Evolutionary conservation across 2,888 invertebrate species (phyloP), one percentile per base, ranked within the genome.

Genomic region (Abrostola triplasia): DNA sequence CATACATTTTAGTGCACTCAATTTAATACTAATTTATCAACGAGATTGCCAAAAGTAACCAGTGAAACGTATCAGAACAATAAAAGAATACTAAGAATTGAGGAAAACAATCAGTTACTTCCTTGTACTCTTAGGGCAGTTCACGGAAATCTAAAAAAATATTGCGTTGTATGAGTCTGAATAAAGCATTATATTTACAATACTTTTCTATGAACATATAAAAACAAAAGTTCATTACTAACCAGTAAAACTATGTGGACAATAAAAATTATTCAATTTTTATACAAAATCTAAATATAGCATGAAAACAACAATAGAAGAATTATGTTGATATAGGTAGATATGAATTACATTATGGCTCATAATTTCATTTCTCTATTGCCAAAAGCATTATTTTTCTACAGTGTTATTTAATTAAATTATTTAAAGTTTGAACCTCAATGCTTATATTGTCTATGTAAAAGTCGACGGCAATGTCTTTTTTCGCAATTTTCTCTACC

Each of bases 91-190:
- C 59, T 68, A 65, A 59, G 69, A 74, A 71, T 79, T 71, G 74
- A 64, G 77, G 70, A 82, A 84, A 87, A 84, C 79, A 79, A 83
- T 79, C 69, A 59, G 70, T 65, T 64, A 77, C 71, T 82, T 78
- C 71, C 77, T 73, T 62, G 56, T 74, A 67, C 65, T 72, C 63
- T 83, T 79, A 76, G 70, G 73, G 70, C 74, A 78, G 78, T 79
- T 84, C 79, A 74, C 77, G 67, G 76, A 77, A 73, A 71, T 60
- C 62, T 57, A 59, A 54, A 64, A 65, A 76, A 80, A 78, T 79
- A 76, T 50, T 40, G 44, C 51, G 50, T 52, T 56, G 38, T 49
- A 44, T 61, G 47, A 24, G 5, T 9, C 41, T 9, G 9, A n/a
- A 51, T 47, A 24, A 0, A 11, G 36, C 24, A 47, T 13, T 9